A percentile compares a stretch with the other conserved stretches of the same genome.
phyloP scores from a whole-genome alignment of 2,797 vertebrate genomes.

The Oryzias dopingdopingensis region DNA sequence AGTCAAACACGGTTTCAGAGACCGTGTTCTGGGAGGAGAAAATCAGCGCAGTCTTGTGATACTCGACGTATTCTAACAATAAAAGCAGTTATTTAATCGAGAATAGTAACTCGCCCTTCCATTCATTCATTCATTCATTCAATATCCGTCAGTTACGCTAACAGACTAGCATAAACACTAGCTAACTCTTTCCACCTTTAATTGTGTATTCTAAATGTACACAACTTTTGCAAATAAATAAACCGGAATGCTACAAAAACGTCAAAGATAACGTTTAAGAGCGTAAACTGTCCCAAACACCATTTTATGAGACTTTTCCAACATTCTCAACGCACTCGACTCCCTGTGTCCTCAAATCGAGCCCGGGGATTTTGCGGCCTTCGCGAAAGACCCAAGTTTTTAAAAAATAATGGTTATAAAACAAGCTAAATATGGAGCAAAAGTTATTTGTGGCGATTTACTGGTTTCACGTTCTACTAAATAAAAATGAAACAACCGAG shows the following conservation, averaged over 20 bases:
- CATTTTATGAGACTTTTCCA: constrained; percentile 35
- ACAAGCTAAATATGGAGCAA: background rate
- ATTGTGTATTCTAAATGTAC: too few species aligned
- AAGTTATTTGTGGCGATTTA: constrained; percentile 1
- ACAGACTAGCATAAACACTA: constrained; percentile 44
- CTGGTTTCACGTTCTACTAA: background rate
- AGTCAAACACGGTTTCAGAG: constrained; percentile 12
- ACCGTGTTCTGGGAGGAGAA: background rate
- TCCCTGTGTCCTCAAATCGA: constrained; percentile 44
- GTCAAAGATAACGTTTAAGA: too few species aligned
- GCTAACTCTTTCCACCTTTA: constrained; percentile 29
- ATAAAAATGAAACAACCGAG: constrained; percentile 23
- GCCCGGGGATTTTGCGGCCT: constrained; percentile 65
- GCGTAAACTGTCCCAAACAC: too few species aligned
- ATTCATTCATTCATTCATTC: constrained; percentile 68
- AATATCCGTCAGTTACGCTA: constrained; percentile 34
- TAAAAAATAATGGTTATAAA: constrained; percentile 3
- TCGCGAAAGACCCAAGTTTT: background rate
- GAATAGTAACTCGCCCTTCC: constrained; percentile 17
- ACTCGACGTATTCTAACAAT: background rate
- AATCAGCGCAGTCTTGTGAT: background rate
- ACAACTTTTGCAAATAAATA: too few species aligned
- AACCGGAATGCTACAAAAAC: too few species aligned
- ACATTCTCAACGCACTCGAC: constrained; percentile 15
- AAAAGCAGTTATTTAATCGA: constrained; percentile 22